Evolutionary conservation across 1,140 invertebrate species (phyloP).

Genomic region (Drosophila athabasca): DNA sequence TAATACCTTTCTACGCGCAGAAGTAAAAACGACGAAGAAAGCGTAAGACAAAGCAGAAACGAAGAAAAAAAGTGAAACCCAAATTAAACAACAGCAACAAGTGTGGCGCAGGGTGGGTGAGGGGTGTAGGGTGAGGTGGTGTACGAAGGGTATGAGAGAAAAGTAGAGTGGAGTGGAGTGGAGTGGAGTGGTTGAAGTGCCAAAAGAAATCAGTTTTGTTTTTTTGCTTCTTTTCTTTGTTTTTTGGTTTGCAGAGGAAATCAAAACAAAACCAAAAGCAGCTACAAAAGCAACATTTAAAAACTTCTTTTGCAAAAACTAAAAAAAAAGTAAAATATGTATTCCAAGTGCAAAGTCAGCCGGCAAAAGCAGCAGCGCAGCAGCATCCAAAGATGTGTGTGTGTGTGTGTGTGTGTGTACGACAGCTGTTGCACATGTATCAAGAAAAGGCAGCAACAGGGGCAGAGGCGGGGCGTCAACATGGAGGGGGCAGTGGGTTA

Average conservation of each 20-base stretch:
- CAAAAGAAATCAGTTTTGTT: slow-evolving; percentile 5
- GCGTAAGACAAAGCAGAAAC: background rate
- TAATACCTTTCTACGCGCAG: background rate
- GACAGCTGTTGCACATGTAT: slow-evolving; percentile 33
- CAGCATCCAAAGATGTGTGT: slow-evolving; percentile 1
- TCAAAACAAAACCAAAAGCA: slow-evolving; percentile 3
- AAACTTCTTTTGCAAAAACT: slow-evolving; percentile 18
- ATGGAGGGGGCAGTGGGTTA: no score
- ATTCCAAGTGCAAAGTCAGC: slow-evolving; percentile 64
- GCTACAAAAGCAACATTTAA: slow-evolving; percentile 7
- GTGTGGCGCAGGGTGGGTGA: no score
- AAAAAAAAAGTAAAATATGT: slow-evolving; percentile 18
- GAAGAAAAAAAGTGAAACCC: slow-evolving; percentile 34
- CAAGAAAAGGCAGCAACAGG: slow-evolving; percentile 26
- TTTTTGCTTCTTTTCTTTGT: background rate
- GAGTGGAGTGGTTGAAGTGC: no score
- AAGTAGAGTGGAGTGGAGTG: no score
- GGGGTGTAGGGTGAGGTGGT: no score
- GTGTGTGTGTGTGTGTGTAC: slow-evolving; percentile 2
- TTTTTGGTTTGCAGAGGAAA: background rate
- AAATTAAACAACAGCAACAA: slow-evolving; percentile 16
- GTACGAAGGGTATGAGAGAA: no score
- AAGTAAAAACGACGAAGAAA: background rate
- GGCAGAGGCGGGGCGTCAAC: no score
- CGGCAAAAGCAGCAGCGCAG: slow-evolving; percentile 11